Evolutionary conservation across 2,113 vertebrate species (phyloP), one percentile per base, ranked within the genome.

Genomic region (Sylvilagus bachmani): DNA sequence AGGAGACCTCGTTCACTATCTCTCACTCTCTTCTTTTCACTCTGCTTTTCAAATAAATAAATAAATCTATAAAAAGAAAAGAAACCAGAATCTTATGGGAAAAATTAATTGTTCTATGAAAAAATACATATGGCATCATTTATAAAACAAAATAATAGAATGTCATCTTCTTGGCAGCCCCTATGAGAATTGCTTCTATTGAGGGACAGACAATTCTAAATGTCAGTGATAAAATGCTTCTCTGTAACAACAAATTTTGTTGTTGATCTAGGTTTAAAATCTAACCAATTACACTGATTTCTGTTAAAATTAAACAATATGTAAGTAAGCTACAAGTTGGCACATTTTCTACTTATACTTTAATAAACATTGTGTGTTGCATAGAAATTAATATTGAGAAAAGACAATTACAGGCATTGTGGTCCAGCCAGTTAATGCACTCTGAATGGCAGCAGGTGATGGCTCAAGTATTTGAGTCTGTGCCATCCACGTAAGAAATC

Each of bases 141-240:
- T 78, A 70, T 73, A 22, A 67, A 82, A 55, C 10, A 77, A 87
- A 73, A 55, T 53, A 74, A 58, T 70, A 81, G 58, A 90, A 90
- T 80, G 25, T 5, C 61, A 6, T 83, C 82, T 55, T 73, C 36
- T 89, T 83, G 51, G 13, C 38, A 78, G 62, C 1, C 1, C 6
- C 33, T 49, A 3, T 53, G 29, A 96, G 58, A 86, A 73, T 29
- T 80, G 19, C 7, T 87, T 67, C 83, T 16, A 29, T 70, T 31
- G 16, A 78, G 2, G 49, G 27, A 66, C 17, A 38, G 0, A 49
- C 1, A 27, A 69, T 66, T 73, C 17, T 31, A 67, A 79, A 77
- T 5, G 0, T 85, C n/a, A 58, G 10, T 19, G 5, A 86, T n/a
- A 67, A 78, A 85, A 31, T 22, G 31, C 11, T 22, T 62, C 36